Percentiles rank a stretch among this genome's conserved stretches.
Conservation (phyloP, 1,140 invertebrate genomes). For the Zaprionus davidi region DNA sequence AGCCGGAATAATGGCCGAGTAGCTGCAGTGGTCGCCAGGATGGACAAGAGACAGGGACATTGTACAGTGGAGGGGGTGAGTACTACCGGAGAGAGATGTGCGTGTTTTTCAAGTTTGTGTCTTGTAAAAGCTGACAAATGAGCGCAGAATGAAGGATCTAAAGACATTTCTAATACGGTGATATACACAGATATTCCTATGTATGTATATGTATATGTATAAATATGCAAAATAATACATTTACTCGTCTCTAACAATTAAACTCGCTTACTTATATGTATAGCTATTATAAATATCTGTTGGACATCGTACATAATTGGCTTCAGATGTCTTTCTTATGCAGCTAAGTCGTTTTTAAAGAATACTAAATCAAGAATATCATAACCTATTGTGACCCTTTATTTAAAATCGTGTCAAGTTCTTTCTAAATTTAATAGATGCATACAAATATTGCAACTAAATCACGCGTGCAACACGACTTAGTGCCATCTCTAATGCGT, state of each 20-base stretch:
- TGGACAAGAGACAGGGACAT: background rate
- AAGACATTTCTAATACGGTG: too few species aligned
- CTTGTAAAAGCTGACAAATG: background rate
- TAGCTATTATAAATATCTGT: background rate
- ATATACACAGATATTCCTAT: too few species aligned
- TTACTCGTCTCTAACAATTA: too few species aligned
- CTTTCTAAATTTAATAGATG: background rate
- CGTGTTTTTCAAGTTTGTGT: background rate
- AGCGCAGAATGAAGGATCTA: too few species aligned
- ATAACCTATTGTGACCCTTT: too few species aligned
- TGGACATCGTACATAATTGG: background rate
- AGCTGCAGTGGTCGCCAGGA: slow-evolving; percentile 34
- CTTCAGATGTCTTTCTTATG: too few species aligned
- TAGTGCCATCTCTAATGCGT: slow-evolving; percentile 9
- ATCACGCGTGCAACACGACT: background rate
- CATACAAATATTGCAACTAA: too few species aligned
- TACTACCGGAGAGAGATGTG: slow-evolving; percentile 7
- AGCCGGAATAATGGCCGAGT: slow-evolving; percentile 63
- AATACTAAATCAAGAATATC: too few species aligned
- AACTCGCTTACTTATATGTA: too few species aligned
- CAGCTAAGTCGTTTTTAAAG: too few species aligned
- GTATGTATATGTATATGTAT: too few species aligned
- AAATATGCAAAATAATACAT: too few species aligned
- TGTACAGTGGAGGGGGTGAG: background rate
- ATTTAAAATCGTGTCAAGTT: background rate